Evolutionary conservation across 2,888 invertebrate genomes (phyloP).

Genomic region (Strigamia transsilvanica): DNA sequence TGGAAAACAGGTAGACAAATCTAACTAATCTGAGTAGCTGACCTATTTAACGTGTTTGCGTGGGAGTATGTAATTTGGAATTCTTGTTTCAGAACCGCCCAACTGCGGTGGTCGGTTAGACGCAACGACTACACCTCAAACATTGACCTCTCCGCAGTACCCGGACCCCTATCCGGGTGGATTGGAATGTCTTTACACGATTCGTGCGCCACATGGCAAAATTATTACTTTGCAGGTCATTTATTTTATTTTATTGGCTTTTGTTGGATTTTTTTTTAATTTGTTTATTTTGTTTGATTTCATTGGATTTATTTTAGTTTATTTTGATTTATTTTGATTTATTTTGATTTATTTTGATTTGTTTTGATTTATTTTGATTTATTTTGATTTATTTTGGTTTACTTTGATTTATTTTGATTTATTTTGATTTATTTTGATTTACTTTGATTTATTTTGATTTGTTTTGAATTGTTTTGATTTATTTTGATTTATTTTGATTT

Average conservation of each 20-base stretch:
- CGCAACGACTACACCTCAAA: slow-evolving; percentile 88
- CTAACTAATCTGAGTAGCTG: no score
- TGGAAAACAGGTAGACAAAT: slow-evolving; percentile 60
- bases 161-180: slow-evolving; percentile 94
- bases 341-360: no score
- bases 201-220: slow-evolving; percentile 88
- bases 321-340: slow-evolving; percentile 14
- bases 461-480: neutral
- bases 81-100: slow-evolving; percentile 71
- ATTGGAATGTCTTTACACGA: slow-evolving; percentile 92
- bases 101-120: slow-evolving; percentile 87
- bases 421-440: neutral
- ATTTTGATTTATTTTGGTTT: neutral
- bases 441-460: slow-evolving; percentile 7
- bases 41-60: slow-evolving; percentile 16
- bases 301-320: neutral
- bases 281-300: no score
- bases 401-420: slow-evolving; percentile 23
- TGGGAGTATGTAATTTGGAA: slow-evolving; percentile 32
- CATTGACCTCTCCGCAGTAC: slow-evolving; percentile 88
- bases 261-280: no score
- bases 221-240: slow-evolving; percentile 86
- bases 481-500: neutral
- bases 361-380: neutral
- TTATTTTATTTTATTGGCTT: slow-evolving; percentile 54